A percentile compares a stretch with the other conserved stretches of the same genome.
These are phyloP conservation scores for Sericinus montela DNA, from an alignment of 2,888 invertebrate genomes.

Conservation along the genomic window DNA sequence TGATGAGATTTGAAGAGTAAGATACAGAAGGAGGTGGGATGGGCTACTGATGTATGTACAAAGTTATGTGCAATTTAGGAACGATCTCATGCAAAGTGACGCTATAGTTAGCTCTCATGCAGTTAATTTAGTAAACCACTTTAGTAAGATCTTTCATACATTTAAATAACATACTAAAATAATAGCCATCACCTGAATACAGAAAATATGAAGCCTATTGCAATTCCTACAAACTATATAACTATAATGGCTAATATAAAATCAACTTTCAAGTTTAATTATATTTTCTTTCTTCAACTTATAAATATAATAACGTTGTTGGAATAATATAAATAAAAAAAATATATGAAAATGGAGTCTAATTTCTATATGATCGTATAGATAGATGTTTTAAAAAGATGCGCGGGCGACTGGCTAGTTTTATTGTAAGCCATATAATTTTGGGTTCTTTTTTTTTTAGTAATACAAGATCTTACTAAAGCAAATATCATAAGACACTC, in stretches of 20 bases:
- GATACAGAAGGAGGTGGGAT: conserved; percentile 59
- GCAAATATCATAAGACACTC: conserved; percentile 40
- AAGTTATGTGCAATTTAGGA: conserved; percentile 32
- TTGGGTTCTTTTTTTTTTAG: conserved; percentile 6
- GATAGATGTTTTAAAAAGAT: not conserved
- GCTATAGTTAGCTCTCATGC: conserved; percentile 58
- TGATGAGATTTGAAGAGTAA: conserved; percentile 23
- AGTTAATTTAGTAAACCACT: conserved; percentile 39
- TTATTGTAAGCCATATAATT: not conserved
- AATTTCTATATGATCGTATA: no score
- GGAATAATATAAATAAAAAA: no score
- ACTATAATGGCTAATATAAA: no score
- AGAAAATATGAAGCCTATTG: not conserved
- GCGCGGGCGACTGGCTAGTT: not conserved
- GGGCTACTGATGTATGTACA: conserved; percentile 50
- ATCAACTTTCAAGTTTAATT: no score
- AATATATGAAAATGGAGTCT: no score
- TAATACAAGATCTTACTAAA: conserved; percentile 61
- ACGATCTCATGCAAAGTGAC: conserved; percentile 61
- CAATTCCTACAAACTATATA: no score
- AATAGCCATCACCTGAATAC: conserved; percentile 22
- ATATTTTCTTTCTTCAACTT: no score
- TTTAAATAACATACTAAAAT: not conserved
- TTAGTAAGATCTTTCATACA: conserved; percentile 55
- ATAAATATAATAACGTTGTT: no score